Conservation (phyloP, 2,797 vertebrate genomes). For the Manis pentadactyla region DNA sequence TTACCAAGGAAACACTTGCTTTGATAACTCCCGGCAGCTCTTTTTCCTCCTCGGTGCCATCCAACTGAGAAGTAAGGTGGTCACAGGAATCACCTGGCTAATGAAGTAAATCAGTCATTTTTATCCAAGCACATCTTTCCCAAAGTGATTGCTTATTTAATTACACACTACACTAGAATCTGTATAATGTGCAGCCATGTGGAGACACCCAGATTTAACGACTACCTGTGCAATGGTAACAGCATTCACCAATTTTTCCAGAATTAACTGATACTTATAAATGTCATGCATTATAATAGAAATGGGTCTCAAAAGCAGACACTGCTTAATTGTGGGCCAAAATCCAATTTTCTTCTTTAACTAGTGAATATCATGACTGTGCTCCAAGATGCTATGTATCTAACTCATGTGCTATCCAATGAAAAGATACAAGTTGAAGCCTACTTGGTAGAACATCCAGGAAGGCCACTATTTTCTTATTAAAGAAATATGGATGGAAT, state of each 20-base stretch:
- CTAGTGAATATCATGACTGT: background rate
- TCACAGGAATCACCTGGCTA: constrained; percentile 65
- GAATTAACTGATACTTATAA: background rate
- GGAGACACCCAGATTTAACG: background rate
- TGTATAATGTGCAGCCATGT: background rate
- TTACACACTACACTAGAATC: background rate
- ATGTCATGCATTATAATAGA: background rate
- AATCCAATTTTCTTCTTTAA: background rate
- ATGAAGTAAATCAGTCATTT: constrained; percentile 5
- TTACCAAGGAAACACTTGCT: constrained; percentile 60
- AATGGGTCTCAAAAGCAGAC: background rate
- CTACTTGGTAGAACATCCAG: background rate
- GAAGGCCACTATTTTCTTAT: background rate
- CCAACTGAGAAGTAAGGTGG: background rate
- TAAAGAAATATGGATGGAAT: background rate
- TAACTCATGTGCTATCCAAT: background rate
- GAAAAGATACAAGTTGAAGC: background rate
- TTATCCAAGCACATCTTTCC: background rate
- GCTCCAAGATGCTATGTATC: background rate
- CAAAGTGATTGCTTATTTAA: background rate
- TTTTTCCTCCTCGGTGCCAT: constrained; percentile 46
- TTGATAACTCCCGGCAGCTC: constrained; percentile 1
- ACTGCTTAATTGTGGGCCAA: background rate
- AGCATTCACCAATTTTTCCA: background rate
- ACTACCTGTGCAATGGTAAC: background rate